Percentiles rank a stretch among this genome's conserved stretches.
phyloP scores from a whole-genome alignment of 2,888 invertebrate species.

The Nephrotoma flavescens region DNA sequence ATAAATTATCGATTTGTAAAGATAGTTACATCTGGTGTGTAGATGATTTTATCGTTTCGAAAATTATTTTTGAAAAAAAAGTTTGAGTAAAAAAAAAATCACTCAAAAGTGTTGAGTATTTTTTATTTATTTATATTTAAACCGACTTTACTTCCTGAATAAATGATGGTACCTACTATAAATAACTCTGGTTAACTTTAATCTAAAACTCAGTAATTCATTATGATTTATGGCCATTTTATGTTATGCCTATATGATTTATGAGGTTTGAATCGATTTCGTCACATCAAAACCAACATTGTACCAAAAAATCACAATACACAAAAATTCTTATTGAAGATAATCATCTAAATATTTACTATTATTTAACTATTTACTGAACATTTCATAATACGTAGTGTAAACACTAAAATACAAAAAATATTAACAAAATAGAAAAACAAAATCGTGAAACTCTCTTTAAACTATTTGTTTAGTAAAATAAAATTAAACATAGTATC shows the following conservation, averaged over 20 bases:
- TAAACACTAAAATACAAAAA: background rate
- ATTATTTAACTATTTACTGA: background rate
- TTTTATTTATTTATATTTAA: background rate
- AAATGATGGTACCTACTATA: background rate
- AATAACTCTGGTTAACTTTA: background rate
- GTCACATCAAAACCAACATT: background rate
- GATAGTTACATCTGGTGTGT: background rate
- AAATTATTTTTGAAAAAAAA: background rate
- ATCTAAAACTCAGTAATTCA: background rate
- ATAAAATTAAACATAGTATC: background rate
- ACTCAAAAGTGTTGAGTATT: background rate
- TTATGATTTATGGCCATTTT: background rate
- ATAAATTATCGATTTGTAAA: background rate
- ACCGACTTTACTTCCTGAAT: background rate
- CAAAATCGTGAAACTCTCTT: background rate
- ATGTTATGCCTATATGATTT: background rate
- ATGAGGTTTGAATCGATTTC: background rate
- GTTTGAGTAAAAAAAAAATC: background rate
- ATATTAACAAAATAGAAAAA: background rate
- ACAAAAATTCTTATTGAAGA: background rate
- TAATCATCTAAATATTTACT: background rate
- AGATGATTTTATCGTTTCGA: background rate
- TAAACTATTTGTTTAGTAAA: background rate
- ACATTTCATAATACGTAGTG: background rate
- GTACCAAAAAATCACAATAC: background rate